Conservation (phyloP, 2,113 vertebrate genomes). For the Stigmatopora argus region DNA sequence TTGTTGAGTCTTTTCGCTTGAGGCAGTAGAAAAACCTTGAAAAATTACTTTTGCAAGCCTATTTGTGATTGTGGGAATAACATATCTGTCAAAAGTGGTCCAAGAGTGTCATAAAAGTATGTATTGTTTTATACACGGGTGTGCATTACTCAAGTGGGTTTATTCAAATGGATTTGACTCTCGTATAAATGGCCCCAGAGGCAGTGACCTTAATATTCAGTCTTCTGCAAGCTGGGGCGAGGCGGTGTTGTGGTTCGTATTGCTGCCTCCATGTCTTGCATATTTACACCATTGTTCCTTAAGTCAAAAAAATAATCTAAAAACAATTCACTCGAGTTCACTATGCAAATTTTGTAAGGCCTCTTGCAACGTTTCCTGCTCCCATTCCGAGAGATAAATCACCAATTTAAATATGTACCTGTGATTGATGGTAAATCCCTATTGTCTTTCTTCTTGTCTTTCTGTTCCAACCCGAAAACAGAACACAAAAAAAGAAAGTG, state of each 20-base stretch:
- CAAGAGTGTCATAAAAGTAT: not conserved
- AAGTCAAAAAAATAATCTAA: not conserved
- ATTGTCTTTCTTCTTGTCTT: no score
- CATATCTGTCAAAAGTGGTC: not conserved
- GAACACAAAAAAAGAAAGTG: no score
- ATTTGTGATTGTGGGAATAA: not conserved
- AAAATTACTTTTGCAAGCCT: not conserved
- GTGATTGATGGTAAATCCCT: not conserved
- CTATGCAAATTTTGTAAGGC: not conserved
- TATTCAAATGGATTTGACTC: conserved; percentile 11
- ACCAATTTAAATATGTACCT: not conserved
- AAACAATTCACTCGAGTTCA: not conserved
- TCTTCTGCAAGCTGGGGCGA: not conserved
- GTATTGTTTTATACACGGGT: not conserved
- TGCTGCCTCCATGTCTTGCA: not conserved
- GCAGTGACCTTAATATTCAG: not conserved
- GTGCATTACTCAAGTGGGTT: not conserved
- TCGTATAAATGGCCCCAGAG: not conserved
- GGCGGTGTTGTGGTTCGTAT: not conserved
- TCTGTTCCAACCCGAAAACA: no score
- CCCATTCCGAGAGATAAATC: not conserved
- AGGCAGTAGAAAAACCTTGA: not conserved
- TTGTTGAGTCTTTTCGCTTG: not conserved
- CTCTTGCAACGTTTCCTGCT: not conserved
- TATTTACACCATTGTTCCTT: not conserved